phyloP scores from a whole-genome alignment of 2,797 vertebrate genomes.

The Pyrocephalus nanus region DNA sequence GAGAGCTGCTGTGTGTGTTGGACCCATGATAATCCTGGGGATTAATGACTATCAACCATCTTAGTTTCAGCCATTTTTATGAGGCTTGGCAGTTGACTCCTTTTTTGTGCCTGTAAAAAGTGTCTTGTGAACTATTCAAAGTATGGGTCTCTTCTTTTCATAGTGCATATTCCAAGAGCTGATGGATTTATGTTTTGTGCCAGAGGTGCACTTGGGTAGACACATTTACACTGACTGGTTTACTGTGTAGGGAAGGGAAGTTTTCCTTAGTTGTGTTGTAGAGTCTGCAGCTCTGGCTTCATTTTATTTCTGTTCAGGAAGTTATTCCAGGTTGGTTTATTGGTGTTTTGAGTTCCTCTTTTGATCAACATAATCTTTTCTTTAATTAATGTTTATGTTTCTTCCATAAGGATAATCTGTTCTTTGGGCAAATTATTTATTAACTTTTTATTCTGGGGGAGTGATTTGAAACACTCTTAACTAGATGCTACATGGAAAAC shows the following conservation, averaged over 20 bases:
- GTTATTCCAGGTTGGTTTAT: slow-evolving; percentile 24
- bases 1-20: accelerated
- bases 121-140: background rate
- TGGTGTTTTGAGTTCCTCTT: background rate
- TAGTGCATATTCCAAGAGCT: background rate
- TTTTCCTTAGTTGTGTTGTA: background rate
- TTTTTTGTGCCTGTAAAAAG: background rate
- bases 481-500: background rate
- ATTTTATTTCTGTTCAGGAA: slow-evolving; percentile 13
- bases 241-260: background rate
- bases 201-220: background rate
- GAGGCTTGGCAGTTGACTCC: background rate
- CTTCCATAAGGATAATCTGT: slow-evolving; percentile 6
- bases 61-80: background rate
- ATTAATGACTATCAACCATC: background rate
- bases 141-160: background rate
- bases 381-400: slow-evolving; percentile 25
- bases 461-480: background rate
- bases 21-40: background rate
- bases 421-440: slow-evolving; percentile 34
- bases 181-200: background rate
- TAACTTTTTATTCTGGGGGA: background rate
- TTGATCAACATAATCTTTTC: slow-evolving; percentile 13
- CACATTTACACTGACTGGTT: background rate
- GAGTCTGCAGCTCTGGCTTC: background rate